Evolutionary conservation across 92 coral and sea anemone genomes (phyloP).

Genomic region (Diadumene lineata): DNA sequence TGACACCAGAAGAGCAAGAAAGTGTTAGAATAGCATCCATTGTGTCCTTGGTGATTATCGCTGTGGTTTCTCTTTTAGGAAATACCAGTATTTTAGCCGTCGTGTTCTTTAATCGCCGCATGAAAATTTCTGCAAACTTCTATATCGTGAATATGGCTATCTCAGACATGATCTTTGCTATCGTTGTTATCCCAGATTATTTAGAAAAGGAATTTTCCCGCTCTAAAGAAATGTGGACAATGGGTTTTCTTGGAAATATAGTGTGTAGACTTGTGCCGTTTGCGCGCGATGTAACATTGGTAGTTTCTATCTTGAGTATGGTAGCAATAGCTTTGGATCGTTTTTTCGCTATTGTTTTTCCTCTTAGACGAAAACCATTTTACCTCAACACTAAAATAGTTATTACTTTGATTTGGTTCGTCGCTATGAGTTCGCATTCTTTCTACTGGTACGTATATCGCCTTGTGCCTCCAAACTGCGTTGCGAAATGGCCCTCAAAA

Average conservation of each 20-base stretch:
- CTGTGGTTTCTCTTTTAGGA: constrained; percentile 18
- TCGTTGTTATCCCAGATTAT: not conserved
- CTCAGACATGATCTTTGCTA: constrained; percentile 10
- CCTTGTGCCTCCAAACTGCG: not conserved
- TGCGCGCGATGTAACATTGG: constrained; percentile 19
- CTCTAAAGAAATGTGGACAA: not conserved
- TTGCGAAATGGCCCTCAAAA: not conserved
- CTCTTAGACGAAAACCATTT: constrained; percentile 20
- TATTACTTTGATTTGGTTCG: constrained; percentile 26
- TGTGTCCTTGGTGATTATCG: not conserved
- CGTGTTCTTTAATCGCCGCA: constrained; percentile 12
- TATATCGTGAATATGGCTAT: constrained; percentile 39
- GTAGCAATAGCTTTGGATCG: constrained; percentile 30
- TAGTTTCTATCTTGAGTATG: constrained; percentile 21
- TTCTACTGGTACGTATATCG: not conserved
- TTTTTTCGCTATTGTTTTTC: constrained; percentile 29
- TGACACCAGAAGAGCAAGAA: not conserved
- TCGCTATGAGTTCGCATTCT: not conserved
- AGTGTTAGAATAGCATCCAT: constrained; percentile 5
- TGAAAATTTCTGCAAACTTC: constrained; percentile 21
- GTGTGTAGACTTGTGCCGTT: constrained; percentile 24
- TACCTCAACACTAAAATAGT: not conserved
- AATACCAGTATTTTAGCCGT: constrained; percentile 10
- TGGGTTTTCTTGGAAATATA: not conserved
- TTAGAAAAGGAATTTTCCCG: not conserved